A percentile compares a stretch with the other conserved stretches of the same genome.
Conservation (phyloP, 1,140 invertebrate genomes). For the Galleria mellonella region DNA sequence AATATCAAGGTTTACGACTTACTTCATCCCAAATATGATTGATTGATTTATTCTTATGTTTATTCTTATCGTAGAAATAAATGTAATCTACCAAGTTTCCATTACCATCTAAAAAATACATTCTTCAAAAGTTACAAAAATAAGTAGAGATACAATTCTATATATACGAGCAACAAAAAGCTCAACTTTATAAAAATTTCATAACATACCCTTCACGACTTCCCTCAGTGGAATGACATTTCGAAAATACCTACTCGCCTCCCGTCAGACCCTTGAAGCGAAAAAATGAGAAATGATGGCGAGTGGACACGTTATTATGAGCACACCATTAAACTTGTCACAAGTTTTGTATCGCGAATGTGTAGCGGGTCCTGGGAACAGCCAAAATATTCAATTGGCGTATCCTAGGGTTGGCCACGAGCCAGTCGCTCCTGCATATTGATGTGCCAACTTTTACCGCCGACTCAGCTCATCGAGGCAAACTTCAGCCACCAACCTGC, state of each 20-base stretch:
- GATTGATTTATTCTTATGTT: too few species aligned
- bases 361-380: constrained; percentile 18
- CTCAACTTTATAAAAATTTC: too few species aligned
- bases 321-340: constrained; percentile 28
- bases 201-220: too few species aligned
- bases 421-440: constrained; percentile 46
- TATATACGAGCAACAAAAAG: too few species aligned
- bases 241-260: not conserved
- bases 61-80: too few species aligned
- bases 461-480: constrained; percentile 37
- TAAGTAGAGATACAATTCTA: too few species aligned
- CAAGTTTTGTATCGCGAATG: constrained; percentile 30
- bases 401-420: constrained; percentile 33
- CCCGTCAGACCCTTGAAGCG: not conserved
- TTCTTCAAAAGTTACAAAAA: too few species aligned
- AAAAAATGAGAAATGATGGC: constrained; percentile 2
- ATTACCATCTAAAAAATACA: too few species aligned
- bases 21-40: too few species aligned
- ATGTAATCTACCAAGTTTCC: too few species aligned
- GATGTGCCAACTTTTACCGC: constrained; percentile 50
- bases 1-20: too few species aligned
- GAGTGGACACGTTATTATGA: constrained; percentile 16
- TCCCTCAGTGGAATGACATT: not conserved
- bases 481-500: constrained; percentile 35
- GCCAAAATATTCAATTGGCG: constrained; percentile 54